Evolutionary conservation across 2,113 vertebrate species (phyloP), one percentile per base, ranked within the genome.

Genomic region (Zootoca vivipara): DNA sequence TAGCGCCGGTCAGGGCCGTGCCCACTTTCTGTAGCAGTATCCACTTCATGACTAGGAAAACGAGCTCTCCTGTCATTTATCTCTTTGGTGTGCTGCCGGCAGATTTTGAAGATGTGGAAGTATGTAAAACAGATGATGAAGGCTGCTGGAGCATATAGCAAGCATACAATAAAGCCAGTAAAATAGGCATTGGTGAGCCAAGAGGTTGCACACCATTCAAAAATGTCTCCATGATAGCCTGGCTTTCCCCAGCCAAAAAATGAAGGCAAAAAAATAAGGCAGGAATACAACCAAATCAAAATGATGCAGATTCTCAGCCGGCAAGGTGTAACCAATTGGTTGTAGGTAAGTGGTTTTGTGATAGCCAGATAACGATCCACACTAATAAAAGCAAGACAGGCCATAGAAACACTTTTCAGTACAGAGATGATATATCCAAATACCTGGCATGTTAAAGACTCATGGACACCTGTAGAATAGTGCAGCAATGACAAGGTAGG

Each of bases 211-310:
- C 99, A 99, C 99, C 99, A 99, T 93, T 99, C 98, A 93, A 99
- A 99, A 94, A 99, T 98, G 95, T 99, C 99, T 89, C 99, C 99
- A 7, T 99, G 99, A 96, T 99, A 99, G 93, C 99, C 99, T 72
- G 99, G 99, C 95, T 99, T 99, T 30, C 99, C 99, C 99, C 99
- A 99, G 26, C 98, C 99, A 1, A 99, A 99, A 95, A 99, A 99
- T 7, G 98, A 98, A 87, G 99, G 99, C 94, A 99, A 95, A 95
- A 99, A 99, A 91, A 99, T 97, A 8, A 98, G 90, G 84, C 98
- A 98, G 30, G 99, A 99, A 91, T 99, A 99, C 89, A 99, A 96
- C 98, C 99, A 99, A 91, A 99, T 99, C 73, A 99, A 96, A 90
- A 97, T 89, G 83, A 99, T 99, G 96, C 99, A 99, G 94, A 98